These are phyloP conservation scores for Apus apus DNA, from an alignment of 2,113 vertebrate species.

Conservation along the genomic window DNA sequence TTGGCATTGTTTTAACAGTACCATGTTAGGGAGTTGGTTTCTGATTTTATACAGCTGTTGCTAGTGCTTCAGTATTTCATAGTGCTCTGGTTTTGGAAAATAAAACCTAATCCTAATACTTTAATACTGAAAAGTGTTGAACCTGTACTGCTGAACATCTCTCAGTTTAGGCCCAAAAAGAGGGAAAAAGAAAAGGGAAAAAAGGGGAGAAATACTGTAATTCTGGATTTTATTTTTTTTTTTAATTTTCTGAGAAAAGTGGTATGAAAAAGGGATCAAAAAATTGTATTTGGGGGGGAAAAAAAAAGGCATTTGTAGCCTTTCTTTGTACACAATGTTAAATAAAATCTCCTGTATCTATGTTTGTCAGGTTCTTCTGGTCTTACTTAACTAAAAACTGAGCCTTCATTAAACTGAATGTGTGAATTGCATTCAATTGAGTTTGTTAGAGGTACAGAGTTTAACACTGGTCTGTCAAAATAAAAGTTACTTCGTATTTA, in stretches of 20 bases:
- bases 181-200: background rate
- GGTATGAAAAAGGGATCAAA: constrained; percentile 67
- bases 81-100: background rate
- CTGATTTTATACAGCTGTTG: constrained; percentile 27
- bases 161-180: constrained; percentile 30
- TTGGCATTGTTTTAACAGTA: constrained; percentile 17
- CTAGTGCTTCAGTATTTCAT: constrained; percentile 17
- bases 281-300: constrained; percentile 53
- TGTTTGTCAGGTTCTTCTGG: constrained; percentile 32
- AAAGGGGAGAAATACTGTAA: background rate
- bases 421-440: background rate
- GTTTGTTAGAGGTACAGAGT: background rate
- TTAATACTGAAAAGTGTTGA: background rate
- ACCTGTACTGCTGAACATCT: background rate
- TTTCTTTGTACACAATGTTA: constrained; percentile 80
- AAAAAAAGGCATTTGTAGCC: constrained; percentile 73
- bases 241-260: constrained; percentile 54
- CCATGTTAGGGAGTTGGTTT: background rate
- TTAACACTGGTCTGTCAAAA: background rate
- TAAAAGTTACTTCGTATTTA: background rate
- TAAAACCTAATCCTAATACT: background rate
- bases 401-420: background rate
- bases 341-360: constrained; percentile 78
- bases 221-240: background rate
- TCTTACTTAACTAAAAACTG: constrained; percentile 22